Base-by-base conservation (phyloP, 2,113 vertebrate genomes). In the Desmodus rotundus region DNA sequence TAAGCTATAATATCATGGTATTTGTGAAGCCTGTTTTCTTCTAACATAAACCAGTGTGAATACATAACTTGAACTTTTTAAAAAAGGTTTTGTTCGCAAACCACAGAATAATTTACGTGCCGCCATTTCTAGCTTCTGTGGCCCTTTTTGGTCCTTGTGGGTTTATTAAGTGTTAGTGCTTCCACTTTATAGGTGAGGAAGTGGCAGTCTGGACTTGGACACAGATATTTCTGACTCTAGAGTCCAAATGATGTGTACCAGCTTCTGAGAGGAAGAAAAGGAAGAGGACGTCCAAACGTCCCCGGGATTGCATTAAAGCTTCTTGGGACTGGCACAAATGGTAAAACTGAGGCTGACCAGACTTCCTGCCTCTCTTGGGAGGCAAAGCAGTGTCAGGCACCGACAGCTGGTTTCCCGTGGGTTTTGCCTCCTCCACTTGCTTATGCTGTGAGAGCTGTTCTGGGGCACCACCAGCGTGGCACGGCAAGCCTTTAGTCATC, bases 361-460 rank as follows among this genome's bases (percentile, higher is more conserved):
- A 83, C 41, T 13, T 74, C 41, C 15, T 45, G 5, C 24, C 33
- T 33, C 54, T 89, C 56, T 72, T 6, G 33, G 87, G 31, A 31
- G 33, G n/a, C 20, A n/a, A 16, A 61, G 65, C 4, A 5, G 20
- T 76, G n/a, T 72, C 0, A 0, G 43, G 31, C 8, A 2, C 15
- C 7, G 13, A 38, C 0, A 0, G 22, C 3, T 16, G 0, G 4
- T 0, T 85, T 95, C 89, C 87, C 26, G 5, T 31, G 17, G 1
- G 0, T 47, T 47, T 87, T 86, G 70, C 38, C 33, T 7, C 0
- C 45, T 28, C 68, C 83, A 36, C 61, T 73, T 72, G 19, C 41
- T 41, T 31, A 22, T 31, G 19, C 67, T 26, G 14, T 84, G 47
- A 83, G 12, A 36, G 1, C 72, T 54, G 76, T 70, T 82, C 78